Evolutionary conservation across 2,113 vertebrate genomes (phyloP), one percentile per base, ranked within the genome.

Genomic region (Sterrhoptilus dennistouni): DNA sequence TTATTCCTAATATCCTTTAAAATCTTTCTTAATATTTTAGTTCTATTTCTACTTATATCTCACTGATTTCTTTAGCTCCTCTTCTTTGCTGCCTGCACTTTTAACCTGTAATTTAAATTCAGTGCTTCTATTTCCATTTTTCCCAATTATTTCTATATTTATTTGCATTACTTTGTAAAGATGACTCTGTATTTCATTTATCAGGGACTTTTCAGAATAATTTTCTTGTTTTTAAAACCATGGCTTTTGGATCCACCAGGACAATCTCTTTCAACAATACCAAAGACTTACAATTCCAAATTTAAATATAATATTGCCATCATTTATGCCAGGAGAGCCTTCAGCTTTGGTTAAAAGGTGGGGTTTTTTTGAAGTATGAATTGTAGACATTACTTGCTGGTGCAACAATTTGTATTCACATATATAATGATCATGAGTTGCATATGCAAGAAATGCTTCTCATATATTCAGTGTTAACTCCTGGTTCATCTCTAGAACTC

Each of bases 41-140:
- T 89, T 96, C 29, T 66, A 81, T 70, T 92, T 89, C 76, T 81
- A 53, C 60, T 81, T 74, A 28, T 24, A 87, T 56, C 12, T 77
- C 72, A 78, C 45, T 68, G 47, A 71, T 89, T 95, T 70, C 54
- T 83, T 77, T 52, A 77, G 66, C 71, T 86, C 79, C 31, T 74
- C 16, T 91, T 81, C 59, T 72, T 53, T 5, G 3, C 33, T 75
- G 22, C 44, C 71, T 68, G 44, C 29, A 91, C 87, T 83, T 95
- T 93, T 75, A 93, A 89, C 29, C 29, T 64, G 42, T 23, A 92
- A 87, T 93, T 96, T 95, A 93, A 90, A 90, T 93, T 77, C 64
- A 65, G 21, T 71, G 27, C 33, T 74, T 78, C 80, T 44, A 63
- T 38, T 78, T 86, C 24, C 22, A 83, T 24, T 47, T 71, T 92